phyloP scores from a whole-genome alignment of 2,797 vertebrate species.

The Myripristis jacobus region DNA sequence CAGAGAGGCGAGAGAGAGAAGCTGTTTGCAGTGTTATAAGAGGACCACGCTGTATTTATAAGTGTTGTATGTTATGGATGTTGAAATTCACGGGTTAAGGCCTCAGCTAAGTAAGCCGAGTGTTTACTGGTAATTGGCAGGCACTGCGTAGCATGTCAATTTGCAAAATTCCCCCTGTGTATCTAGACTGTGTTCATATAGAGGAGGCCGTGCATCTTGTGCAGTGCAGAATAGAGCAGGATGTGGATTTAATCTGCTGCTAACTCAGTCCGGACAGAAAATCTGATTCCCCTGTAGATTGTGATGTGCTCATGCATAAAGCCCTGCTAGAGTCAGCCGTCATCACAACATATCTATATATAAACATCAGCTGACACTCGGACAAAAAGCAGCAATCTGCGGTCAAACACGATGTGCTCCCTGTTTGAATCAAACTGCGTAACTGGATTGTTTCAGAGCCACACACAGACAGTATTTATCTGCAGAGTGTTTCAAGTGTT shows the following conservation, averaged over 20 bases:
- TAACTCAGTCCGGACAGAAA: constrained; percentile 27
- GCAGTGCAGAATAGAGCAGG: constrained; percentile 18
- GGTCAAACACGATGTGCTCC: constrained; percentile 16
- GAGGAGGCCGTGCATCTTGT: constrained; percentile 2
- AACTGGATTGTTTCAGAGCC: constrained; percentile 52
- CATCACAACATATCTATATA: constrained; percentile 56
- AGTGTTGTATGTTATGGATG: too few relatives aligned
- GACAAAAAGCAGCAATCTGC: constrained; percentile 54
- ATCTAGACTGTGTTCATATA: neutral
- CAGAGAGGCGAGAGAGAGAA: neutral
- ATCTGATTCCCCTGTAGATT: constrained; percentile 50
- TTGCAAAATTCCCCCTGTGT: neutral
- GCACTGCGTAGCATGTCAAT: too few relatives aligned
- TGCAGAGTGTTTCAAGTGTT: constrained; percentile 37
- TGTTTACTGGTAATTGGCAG: too few relatives aligned
- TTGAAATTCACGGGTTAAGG: too few relatives aligned
- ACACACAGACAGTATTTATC: constrained; percentile 52
- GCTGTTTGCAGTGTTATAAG: too few relatives aligned
- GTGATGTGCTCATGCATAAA: constrained; percentile 44
- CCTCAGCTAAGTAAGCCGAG: too few relatives aligned
- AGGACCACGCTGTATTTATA: too few relatives aligned
- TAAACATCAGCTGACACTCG: constrained; percentile 48
- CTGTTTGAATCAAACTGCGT: constrained; percentile 51
- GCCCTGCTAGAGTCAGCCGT: constrained; percentile 50
- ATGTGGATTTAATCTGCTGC: constrained; percentile 41